Conservation (phyloP, 2,797 vertebrate species). For the Sebastes umbrosus region DNA sequence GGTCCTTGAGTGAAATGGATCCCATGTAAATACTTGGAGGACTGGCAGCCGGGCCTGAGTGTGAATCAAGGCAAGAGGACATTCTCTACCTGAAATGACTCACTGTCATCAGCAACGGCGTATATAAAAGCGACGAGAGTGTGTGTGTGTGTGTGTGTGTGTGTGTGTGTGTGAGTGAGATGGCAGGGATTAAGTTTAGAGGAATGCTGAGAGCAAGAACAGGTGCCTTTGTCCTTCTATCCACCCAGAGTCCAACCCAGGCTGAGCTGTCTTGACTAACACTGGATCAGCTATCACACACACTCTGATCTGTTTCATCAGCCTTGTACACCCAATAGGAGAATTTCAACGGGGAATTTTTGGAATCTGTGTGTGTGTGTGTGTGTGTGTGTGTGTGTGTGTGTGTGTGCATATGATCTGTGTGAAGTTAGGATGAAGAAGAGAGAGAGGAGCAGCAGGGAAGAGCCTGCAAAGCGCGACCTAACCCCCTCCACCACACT, state of each 20-base stretch:
- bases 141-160: conserved; percentile 5
- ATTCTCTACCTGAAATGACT: conserved; percentile 22
- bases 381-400: conserved; percentile 1
- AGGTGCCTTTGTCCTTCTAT: conserved; percentile 77
- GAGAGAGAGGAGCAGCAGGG: conserved; percentile 9
- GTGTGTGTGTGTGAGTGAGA: conserved; percentile 15
- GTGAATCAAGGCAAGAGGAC: conserved; percentile 41
- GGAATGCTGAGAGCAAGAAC: conserved; percentile 76
- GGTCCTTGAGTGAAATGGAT: conserved; percentile 58
- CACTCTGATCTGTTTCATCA: conserved; percentile 42
- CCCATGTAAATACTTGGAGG: conserved; percentile 55
- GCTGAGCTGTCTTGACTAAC: conserved; percentile 60
- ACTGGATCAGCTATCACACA: conserved; percentile 58
- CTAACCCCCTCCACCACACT: conserved; percentile 76
- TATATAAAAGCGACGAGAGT: background rate
- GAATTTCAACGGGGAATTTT: conserved; percentile 38
- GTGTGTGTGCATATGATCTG: conserved; percentile 1
- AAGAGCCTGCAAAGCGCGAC: conserved; percentile 64
- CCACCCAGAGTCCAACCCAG: conserved; percentile 48
- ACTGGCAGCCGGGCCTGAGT: conserved; percentile 27
- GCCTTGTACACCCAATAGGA: conserved; percentile 30
- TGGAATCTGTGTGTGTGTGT: conserved; percentile 36
- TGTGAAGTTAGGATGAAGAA: conserved; percentile 34
- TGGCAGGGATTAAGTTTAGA: conserved; percentile 68
- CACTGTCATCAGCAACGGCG: conserved; percentile 1